A percentile compares a stretch with the other conserved stretches of the same genome.
These are phyloP conservation scores for Sebastes diaconus DNA, from an alignment of 2,797 vertebrate species.

Conservation along the genomic window DNA sequence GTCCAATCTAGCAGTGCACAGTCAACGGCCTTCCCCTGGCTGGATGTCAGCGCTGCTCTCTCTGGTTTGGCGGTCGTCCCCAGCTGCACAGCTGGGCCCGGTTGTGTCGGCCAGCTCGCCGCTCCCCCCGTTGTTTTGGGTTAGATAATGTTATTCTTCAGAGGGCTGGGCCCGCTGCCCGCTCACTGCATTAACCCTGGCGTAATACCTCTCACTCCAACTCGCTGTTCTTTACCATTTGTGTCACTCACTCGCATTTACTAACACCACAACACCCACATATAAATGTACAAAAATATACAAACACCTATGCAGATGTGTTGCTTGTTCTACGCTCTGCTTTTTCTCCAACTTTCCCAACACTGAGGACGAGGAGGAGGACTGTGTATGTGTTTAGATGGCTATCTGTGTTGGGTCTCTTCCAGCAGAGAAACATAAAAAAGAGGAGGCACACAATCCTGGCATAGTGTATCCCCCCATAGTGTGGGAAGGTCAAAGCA, in stretches of 20 bases:
- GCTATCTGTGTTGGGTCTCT: slow-evolving; percentile 45
- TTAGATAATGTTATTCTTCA: slow-evolving; percentile 83
- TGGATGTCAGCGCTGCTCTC: slow-evolving; percentile 36
- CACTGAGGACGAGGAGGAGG: neutral
- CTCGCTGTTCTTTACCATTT: slow-evolving; percentile 14
- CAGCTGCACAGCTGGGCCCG: slow-evolving; percentile 73
- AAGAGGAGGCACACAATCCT: slow-evolving; percentile 43
- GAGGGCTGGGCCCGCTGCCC: slow-evolving; percentile 69
- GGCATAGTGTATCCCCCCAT: slow-evolving; percentile 15
- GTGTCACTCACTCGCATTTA: slow-evolving; percentile 13
- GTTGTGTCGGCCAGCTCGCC: slow-evolving; percentile 61
- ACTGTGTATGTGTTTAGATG: slow-evolving; percentile 42
- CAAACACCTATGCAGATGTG: slow-evolving; percentile 44
- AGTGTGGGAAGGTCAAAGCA: slow-evolving; percentile 58
- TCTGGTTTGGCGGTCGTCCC: slow-evolving; percentile 58
- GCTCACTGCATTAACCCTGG: slow-evolving; percentile 58
- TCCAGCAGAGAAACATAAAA: slow-evolving; percentile 51
- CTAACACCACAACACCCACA: neutral
- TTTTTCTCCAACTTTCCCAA: slow-evolving; percentile 13
- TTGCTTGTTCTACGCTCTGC: neutral
- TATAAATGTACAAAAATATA: neutral
- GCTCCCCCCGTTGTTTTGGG: slow-evolving; percentile 71
- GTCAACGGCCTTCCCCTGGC: neutral
- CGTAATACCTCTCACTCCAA: slow-evolving; percentile 18
- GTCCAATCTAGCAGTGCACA: neutral